Conservation (phyloP, 2,888 invertebrate species). For the Hirtodrosophila trivittata region DNA sequence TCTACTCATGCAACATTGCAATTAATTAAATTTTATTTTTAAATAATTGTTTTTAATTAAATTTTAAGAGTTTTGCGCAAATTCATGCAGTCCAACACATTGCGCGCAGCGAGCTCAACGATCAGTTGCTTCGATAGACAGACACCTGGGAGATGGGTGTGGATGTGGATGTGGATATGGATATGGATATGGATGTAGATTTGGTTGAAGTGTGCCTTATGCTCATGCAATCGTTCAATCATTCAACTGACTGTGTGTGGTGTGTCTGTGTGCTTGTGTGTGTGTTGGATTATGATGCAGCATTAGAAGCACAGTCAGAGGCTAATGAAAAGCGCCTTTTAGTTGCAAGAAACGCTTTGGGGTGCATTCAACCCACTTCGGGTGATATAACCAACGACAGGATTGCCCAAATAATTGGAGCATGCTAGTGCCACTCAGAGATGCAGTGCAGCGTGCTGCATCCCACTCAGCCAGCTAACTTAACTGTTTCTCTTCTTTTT, state of each 20-base stretch:
- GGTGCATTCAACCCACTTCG: conserved; percentile 64
- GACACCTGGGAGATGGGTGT: neutral
- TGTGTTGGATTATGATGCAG: conserved; percentile 36
- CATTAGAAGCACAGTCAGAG: conserved; percentile 52
- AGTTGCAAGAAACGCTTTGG: conserved; percentile 17
- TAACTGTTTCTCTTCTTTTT: conserved; percentile 54
- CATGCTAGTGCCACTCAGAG: conserved; percentile 73
- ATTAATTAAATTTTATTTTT: conserved; percentile 77
- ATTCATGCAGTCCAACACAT: conserved; percentile 57
- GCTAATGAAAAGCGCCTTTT: conserved; percentile 62
- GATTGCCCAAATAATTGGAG: conserved; percentile 69
- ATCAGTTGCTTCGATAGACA: conserved; percentile 40
- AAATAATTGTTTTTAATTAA: conserved; percentile 77
- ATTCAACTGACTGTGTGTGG: conserved; percentile 39
- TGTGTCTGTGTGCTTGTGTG: conserved; percentile 14
- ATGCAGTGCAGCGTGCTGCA: conserved; percentile 66
- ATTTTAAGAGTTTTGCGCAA: conserved; percentile 67
- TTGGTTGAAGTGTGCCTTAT: conserved; percentile 46
- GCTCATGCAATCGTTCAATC: conserved; percentile 72
- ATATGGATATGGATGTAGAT: conserved; percentile 16
- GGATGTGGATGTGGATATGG: conserved; percentile 15
- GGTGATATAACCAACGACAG: conserved; percentile 73
- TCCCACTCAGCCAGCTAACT: conserved; percentile 19
- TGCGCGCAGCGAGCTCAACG: conserved; percentile 28
- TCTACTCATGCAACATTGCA: conserved; percentile 75